Evolutionary conservation across 2,113 vertebrate genomes (phyloP).

Genomic region (Antechinus stuartii): DNA sequence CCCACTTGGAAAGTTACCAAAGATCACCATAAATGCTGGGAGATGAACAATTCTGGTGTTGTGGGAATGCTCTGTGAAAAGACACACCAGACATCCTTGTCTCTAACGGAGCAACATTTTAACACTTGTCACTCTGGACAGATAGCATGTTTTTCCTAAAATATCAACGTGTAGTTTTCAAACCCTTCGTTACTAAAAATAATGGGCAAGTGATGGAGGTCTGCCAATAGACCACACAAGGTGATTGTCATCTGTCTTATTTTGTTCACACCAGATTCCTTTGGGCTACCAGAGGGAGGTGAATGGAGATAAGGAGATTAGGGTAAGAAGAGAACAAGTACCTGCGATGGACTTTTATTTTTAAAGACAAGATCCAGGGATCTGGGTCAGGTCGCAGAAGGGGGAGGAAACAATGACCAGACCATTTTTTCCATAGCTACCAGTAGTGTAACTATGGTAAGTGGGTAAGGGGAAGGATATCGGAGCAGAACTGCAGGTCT

Average conservation of each 20-base stretch:
- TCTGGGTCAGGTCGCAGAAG: not conserved
- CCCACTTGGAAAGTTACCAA: conserved; percentile 39
- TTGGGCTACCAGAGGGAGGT: conserved; percentile 65
- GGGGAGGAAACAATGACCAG: not conserved
- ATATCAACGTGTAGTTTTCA: conserved; percentile 78
- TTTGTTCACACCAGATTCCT: conserved; percentile 72
- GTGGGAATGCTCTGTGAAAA: conserved; percentile 28
- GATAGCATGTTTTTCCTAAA: conserved; percentile 69
- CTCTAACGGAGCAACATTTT: conserved; percentile 34
- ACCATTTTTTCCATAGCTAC: not conserved
- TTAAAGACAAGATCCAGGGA: not conserved
- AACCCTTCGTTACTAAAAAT: conserved; percentile 79
- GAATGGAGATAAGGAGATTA: conserved; percentile 62
- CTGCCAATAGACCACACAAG: conserved; percentile 68
- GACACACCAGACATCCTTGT: conserved; percentile 30
- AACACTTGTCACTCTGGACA: conserved; percentile 75
- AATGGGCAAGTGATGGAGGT: conserved; percentile 78
- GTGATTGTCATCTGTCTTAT: conserved; percentile 73
- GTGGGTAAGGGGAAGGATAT: not conserved
- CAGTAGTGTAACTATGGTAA: not conserved
- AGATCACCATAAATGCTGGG: not conserved
- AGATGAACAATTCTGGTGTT: conserved; percentile 33
- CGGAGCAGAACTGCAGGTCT: conserved; percentile 39
- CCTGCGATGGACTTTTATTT: not conserved
- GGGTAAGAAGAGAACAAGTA: conserved; percentile 58